Evolutionary conservation across 2,888 invertebrate species (phyloP), one percentile per base, ranked within the genome.

Genomic region (Clepsis dumicolana): DNA sequence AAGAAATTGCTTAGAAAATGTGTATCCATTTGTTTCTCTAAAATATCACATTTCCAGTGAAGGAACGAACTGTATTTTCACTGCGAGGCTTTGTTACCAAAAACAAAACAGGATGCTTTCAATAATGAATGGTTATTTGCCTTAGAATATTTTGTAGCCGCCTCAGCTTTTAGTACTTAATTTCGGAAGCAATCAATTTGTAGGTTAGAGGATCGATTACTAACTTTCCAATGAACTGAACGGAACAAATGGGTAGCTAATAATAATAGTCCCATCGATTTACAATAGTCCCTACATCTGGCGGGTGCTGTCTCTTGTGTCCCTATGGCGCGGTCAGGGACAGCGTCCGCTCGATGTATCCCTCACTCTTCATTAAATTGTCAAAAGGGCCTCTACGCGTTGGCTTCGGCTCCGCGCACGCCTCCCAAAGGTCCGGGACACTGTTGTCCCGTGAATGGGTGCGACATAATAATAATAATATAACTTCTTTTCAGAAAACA

Each of bases 141-240:
- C 8, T 18, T 21, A 8, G 21, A 41, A 32, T n/a, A 41, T 44
- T 48, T 16, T 14, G 44, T 12, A 24, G 12, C 18, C 48, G 48
- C 2, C 21, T 48, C 21, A 21, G 48, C 10, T 25, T n/a, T n/a
- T n/a, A 21, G 21, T 21, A 56, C n/a, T 32, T 57, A 59, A 48
- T 53, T 64, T 25, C 4, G 41, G 21, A 60, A 60, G 52, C 21
- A 60, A 65, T 65, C 65, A 65, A 59, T 65, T 27, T 29, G 21
- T 38, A 24, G 24, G n/a, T 57, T 38, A 2, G 12, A n/a, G 21
- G 18, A 65, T 52, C 32, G 21, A 65, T 65, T 59, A 35, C 3
- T 14, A 65, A 60, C 27, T 65, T 65, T 25, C 4, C 25, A 27
- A 14, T 12, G 12, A 24, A 35, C n/a, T 32, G 35, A 50, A 44